Evolutionary conservation across 2,888 invertebrate genomes (phyloP), one percentile per base, ranked within the genome.

Genomic region (Drosophila demipolita): DNA sequence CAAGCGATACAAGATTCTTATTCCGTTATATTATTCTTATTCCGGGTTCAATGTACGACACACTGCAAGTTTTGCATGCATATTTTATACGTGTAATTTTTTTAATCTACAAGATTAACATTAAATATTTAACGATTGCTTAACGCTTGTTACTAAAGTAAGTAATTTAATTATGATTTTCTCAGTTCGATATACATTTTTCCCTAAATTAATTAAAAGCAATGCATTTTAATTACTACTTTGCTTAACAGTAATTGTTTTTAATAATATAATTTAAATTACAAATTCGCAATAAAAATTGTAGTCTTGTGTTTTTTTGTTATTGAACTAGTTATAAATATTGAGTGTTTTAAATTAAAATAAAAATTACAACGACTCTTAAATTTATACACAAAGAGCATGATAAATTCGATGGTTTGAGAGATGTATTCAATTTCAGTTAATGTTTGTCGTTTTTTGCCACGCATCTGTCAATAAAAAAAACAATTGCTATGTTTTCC

Each of bases 401-500:
- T 59, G 0, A 20, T 0, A 26, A 20, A 57, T 58, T 66, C 62
- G 67, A 3, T 53, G 33, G 17, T 0, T 32, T 3, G 3, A 3
- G 8, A 9, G 8, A 9, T 11, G 6, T 5, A 35, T 64, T 53
- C 26, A 29, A 42, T 58, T 63, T 7, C 17, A 26, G 35, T 54
- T 73, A 38, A 58, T 63, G 60, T 42, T 59, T 60, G 29, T 40
- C 61, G 52, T 61, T 58, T 69, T 59, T 57, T 15, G 20, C 45
- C 70, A 65, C 64, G 49, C 66, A 62, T n/a, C 54, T 68, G 75
- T 72, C 75, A 75, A 83, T 78, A 75, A 86, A 83, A 83, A 65
- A 85, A 71, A 73, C 65, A 73, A 67, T 72, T 67, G 68, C 35
- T 50, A 35, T 66, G 20, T 42, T 61, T 52, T 45, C 15, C 49